Conservation (phyloP, 2,888 invertebrate genomes). For the Metopia argyrocephala region DNA sequence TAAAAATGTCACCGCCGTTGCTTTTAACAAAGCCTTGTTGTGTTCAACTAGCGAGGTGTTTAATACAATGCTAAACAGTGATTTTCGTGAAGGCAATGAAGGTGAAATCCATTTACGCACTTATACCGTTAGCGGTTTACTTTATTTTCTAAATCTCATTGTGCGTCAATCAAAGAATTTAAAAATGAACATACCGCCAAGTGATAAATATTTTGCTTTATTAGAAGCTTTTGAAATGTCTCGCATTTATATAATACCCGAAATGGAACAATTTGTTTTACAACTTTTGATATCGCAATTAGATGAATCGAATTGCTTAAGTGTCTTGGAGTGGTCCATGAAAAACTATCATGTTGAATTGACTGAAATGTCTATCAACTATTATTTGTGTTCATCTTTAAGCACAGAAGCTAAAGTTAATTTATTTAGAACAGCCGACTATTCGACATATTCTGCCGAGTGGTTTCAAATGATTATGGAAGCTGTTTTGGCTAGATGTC, state of each 20-base stretch:
- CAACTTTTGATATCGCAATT: slow-evolving; percentile 72
- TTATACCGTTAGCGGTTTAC: slow-evolving; percentile 74
- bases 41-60: slow-evolving; percentile 78
- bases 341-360: slow-evolving; percentile 77
- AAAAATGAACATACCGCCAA: slow-evolving; percentile 69
- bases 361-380: slow-evolving; percentile 77
- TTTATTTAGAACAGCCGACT: slow-evolving; percentile 75
- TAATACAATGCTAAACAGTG: slow-evolving; percentile 77
- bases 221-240: slow-evolving; percentile 78
- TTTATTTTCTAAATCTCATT: slow-evolving; percentile 77
- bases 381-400: slow-evolving; percentile 75
- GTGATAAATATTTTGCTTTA: slow-evolving; percentile 72
- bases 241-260: slow-evolving; percentile 76
- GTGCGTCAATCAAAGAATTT: slow-evolving; percentile 69
- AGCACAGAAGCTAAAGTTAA: slow-evolving; percentile 72
- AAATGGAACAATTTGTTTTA: slow-evolving; percentile 73
- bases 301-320: slow-evolving; percentile 73
- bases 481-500: slow-evolving; percentile 75
- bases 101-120: slow-evolving; percentile 76
- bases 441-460: slow-evolving; percentile 75
- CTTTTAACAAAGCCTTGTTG: slow-evolving; percentile 75
- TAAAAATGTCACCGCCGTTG: slow-evolving; percentile 65
- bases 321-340: slow-evolving; percentile 77
- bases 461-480: slow-evolving; percentile 78
- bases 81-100: slow-evolving; percentile 76